Conservation (phyloP, 2,797 vertebrate species). For the Brachyrhaphis roseni region DNA sequence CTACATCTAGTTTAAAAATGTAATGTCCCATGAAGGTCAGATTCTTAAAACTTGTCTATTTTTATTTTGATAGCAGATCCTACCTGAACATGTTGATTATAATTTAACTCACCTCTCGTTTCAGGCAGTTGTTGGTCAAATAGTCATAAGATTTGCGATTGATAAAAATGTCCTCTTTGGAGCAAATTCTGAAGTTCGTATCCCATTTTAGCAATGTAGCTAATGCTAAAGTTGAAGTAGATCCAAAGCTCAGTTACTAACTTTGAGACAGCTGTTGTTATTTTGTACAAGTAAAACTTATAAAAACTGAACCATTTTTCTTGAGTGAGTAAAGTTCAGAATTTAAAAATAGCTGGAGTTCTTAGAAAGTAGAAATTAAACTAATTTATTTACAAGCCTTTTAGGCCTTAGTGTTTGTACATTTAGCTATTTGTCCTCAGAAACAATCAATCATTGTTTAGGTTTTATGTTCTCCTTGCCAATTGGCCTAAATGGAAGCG, state of each 20-base stretch:
- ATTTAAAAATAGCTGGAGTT: background rate
- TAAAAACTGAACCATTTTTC: background rate
- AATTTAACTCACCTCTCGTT: background rate
- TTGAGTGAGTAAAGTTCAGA: background rate
- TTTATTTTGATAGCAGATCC: background rate
- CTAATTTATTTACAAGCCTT: background rate
- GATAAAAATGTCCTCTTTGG: background rate
- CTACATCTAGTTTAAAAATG: background rate
- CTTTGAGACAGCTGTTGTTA: background rate
- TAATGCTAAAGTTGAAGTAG: background rate
- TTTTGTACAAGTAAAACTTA: background rate
- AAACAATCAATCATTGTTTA: no score
- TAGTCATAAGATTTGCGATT: background rate
- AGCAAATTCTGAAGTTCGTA: background rate
- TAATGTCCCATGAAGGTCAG: background rate
- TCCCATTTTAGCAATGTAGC: background rate
- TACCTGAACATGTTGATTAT: background rate
- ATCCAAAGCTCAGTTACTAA: background rate
- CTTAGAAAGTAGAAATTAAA: background rate
- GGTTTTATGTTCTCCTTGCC: conserved; percentile 3
- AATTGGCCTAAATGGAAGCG: background rate
- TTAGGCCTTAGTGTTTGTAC: background rate
- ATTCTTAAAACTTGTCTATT: background rate
- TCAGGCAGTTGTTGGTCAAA: background rate
- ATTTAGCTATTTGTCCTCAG: background rate